phyloP scores from a whole-genome alignment of 2,113 vertebrate genomes.

The Pao palembangensis region DNA sequence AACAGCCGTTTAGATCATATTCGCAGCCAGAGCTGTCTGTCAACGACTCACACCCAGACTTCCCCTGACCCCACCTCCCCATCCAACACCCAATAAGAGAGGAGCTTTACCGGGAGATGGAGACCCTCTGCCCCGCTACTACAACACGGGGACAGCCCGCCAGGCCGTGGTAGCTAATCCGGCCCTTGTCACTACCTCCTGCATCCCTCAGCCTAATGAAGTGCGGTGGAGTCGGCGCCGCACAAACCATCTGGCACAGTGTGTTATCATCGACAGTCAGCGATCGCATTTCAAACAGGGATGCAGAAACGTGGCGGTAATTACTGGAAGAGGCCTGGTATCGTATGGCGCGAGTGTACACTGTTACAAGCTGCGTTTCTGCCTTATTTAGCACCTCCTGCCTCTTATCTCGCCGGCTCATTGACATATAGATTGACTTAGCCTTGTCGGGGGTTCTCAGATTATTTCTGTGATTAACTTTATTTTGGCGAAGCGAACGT shows the following conservation, averaged over 20 bases:
- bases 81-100: too few relatives aligned
- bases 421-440: slow-evolving; percentile 61
- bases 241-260: slow-evolving; percentile 49
- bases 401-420: slow-evolving; percentile 41
- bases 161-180: slow-evolving; percentile 23
- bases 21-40: too few relatives aligned
- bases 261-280: slow-evolving; percentile 54
- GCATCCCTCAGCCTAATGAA: slow-evolving; percentile 50
- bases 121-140: too few relatives aligned
- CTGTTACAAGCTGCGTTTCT: slow-evolving; percentile 63
- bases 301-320: slow-evolving; percentile 51
- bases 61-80: too few relatives aligned
- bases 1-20: not conserved
- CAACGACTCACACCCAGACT: slow-evolving; percentile 10
- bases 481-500: slow-evolving; percentile 53
- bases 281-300: slow-evolving; percentile 55
- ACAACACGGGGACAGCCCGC: too few relatives aligned
- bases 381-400: slow-evolving; percentile 54
- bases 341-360: slow-evolving; percentile 50
- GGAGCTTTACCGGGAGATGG: too few relatives aligned
- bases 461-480: slow-evolving; percentile 65
- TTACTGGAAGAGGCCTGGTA: slow-evolving; percentile 64
- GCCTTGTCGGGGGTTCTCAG: slow-evolving; percentile 57
- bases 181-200: slow-evolving; percentile 10
- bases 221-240: slow-evolving; percentile 39